Base-by-base conservation (phyloP, 2,113 vertebrate genomes). In the Helogale parvula region DNA sequence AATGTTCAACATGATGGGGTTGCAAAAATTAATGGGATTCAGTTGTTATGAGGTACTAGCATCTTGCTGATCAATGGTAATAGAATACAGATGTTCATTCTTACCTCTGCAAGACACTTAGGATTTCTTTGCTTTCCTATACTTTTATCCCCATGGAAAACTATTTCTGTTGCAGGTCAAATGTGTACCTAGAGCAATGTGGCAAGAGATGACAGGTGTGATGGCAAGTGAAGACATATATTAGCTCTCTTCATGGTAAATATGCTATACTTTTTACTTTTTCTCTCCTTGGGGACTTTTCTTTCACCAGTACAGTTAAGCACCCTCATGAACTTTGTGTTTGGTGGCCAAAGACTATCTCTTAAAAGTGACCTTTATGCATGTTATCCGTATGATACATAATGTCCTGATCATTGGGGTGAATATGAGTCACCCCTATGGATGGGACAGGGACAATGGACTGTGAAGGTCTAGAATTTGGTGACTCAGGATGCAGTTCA, bases 361-460 rank as follows among this genome's bases (percentile, higher is more conserved):
- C 10, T 1, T 7, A 19, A 6, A n/a, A 68, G 11, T 5, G 13
- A 12, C 31, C 8, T 50, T 87, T 25, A 29, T 29, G 9, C 3
- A 1, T 38, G 9, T 23, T 3, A 29, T 25, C 9, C 31, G 17
- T 35, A 13, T 14, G 50, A n/a, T 1, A 3, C 50, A 45, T 13
- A 25, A 29, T 35, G 27, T 38, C 27, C 16, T 25, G 13, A 38
- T 27, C 12, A 65, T 4, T 38, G 45, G 33, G 15, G 2, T 86
- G 29, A 52, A 45, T 25, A 25, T 5, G 31, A 80, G 12, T 65
- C 38, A 41, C 35, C 50, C 6, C 2, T 38, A 15, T 5, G 41
- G 15, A 29, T 35, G 13, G 1, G 33, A 5, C 19, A 15, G 47
- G 5, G 5, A 63, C 17, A 13, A 31, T 2, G 14, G 11, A 7